These are phyloP conservation scores for Dolichopus griseipennis DNA, from an alignment of 2,888 invertebrate genomes.

Conservation along the genomic window DNA sequence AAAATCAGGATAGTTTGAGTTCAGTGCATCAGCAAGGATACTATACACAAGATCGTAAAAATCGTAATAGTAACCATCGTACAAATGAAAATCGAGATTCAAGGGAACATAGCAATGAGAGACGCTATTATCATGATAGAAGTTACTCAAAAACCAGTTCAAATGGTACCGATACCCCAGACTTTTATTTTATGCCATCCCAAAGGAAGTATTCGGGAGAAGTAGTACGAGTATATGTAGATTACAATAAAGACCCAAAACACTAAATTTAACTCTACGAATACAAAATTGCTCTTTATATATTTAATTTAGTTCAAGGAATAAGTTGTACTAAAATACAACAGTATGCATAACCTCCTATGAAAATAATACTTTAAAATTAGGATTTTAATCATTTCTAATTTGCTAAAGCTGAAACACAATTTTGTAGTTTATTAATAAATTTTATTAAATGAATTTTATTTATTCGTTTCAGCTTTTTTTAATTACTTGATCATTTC, in stretches of 20 bases:
- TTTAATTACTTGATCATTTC: too few species aligned
- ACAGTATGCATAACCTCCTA: too few species aligned
- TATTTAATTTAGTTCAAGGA: too few species aligned
- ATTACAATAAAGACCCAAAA: slow-evolving; percentile 64
- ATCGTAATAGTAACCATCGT: slow-evolving; percentile 27
- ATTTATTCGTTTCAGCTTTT: too few species aligned
- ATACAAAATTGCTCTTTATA: too few species aligned
- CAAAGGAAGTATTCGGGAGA: slow-evolving; percentile 90
- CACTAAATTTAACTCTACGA: slow-evolving; percentile 30
- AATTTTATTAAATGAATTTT: too few species aligned
- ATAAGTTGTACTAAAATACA: too few species aligned
- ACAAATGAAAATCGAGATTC: slow-evolving; percentile 15
- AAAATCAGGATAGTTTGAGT: slow-evolving; percentile 37
- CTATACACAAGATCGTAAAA: slow-evolving; percentile 49
- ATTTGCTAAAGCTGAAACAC: too few species aligned
- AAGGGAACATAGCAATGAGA: slow-evolving; percentile 30
- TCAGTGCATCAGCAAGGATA: slow-evolving; percentile 42
- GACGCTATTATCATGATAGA: slow-evolving; percentile 35
- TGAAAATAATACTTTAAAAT: too few species aligned
- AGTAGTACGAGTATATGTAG: slow-evolving; percentile 74
- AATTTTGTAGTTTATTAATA: too few species aligned
- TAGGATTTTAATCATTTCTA: too few species aligned
- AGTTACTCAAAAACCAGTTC: slow-evolving; percentile 34
- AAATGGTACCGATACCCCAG: slow-evolving; percentile 48
- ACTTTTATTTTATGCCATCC: slow-evolving; percentile 93